These are phyloP conservation scores for Mystacides longicornis DNA, from an alignment of 2,888 invertebrate species.

Conservation along the genomic window DNA sequence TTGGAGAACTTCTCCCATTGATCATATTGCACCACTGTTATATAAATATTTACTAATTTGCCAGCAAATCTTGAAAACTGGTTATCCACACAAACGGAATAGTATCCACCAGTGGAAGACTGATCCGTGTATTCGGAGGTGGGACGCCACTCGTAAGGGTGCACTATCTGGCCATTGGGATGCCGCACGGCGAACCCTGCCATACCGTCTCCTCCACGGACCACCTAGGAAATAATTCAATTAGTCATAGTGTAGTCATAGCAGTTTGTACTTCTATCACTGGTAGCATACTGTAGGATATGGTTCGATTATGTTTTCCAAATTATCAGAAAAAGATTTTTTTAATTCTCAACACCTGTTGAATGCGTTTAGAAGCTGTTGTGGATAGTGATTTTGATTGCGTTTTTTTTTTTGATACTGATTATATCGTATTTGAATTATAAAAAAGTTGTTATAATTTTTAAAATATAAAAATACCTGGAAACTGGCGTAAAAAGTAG, in stretches of 20 bases:
- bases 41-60: constrained; percentile 82
- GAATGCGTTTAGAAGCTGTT: no score
- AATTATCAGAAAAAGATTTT: no score
- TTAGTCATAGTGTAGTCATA: no score
- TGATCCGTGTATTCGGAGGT: constrained; percentile 85
- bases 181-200: constrained; percentile 87
- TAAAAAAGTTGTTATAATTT: no score
- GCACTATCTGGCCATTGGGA: constrained; percentile 75
- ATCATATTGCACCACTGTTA: constrained; percentile 86
- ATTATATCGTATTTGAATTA: no score
- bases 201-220: constrained; percentile 90
- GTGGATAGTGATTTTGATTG: no score
- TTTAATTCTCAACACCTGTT: no score
- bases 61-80: constrained; percentile 87
- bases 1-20: constrained; percentile 89
- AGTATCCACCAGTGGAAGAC: constrained; percentile 74
- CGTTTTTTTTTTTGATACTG: no score
- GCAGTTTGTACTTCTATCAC: no score
- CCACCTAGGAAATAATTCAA: no score
- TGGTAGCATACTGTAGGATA: no score
- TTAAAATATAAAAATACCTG: constrained; percentile 53
- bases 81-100: constrained; percentile 87
- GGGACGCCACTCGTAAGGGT: constrained; percentile 87
- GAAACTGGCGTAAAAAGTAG: constrained; percentile 89
- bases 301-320: no score